These are phyloP conservation scores for Petaurus breviceps DNA, from an alignment of 2,113 vertebrate species.

Conservation along the genomic window DNA sequence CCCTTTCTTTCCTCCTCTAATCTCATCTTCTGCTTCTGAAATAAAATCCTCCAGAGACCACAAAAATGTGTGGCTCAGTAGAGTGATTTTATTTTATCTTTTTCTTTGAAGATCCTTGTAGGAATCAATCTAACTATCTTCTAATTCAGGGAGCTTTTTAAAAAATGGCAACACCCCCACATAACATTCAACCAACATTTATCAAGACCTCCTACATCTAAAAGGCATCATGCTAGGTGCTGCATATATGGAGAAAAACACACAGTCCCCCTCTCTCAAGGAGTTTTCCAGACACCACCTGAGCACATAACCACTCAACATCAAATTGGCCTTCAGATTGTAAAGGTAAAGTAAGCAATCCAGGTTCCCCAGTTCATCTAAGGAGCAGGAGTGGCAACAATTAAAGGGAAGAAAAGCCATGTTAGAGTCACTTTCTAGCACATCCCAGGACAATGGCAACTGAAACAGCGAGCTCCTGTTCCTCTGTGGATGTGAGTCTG, in stretches of 20 bases:
- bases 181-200: background rate
- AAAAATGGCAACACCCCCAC: constrained; percentile 56
- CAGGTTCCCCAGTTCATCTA: constrained; percentile 18
- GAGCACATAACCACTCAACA: constrained; percentile 50
- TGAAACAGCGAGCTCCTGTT: constrained; percentile 12
- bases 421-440: constrained; percentile 59
- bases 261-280: background rate
- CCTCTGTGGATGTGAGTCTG: constrained; percentile 55
- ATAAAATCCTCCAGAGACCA: background rate
- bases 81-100: constrained; percentile 25
- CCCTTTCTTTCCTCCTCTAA: background rate
- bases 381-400: background rate
- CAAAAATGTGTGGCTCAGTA: background rate
- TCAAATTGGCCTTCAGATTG: background rate
- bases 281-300: background rate
- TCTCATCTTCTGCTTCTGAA: constrained; percentile 6
- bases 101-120: constrained; percentile 8
- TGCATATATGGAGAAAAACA: background rate
- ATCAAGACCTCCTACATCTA: background rate
- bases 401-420: constrained; percentile 56
- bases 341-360: constrained; percentile 26
- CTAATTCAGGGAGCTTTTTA: constrained; percentile 49
- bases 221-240: background rate
- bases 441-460: constrained; percentile 43
- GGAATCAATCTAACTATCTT: constrained; percentile 31